Conservation (phyloP, 1,140 invertebrate genomes). For the Penaeus vannamei region DNA sequence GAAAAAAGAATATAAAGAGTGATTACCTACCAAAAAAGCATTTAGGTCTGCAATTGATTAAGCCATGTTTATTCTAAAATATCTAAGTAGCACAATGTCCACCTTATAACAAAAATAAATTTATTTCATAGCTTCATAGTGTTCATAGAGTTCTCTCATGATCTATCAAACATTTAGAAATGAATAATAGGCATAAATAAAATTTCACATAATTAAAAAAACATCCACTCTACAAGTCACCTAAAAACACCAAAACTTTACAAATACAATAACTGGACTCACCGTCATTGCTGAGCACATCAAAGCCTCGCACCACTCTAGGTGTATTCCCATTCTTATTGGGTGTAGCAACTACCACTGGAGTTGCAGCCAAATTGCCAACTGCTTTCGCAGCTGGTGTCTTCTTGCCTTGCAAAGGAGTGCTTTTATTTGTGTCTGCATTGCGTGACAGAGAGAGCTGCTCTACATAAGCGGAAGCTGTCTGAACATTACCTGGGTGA, state of each 20-base stretch:
- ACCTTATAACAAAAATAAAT: too few species aligned
- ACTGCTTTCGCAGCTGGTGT: neutral
- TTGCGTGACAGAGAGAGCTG: constrained; percentile 43
- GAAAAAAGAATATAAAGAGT: too few species aligned
- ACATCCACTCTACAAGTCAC: too few species aligned
- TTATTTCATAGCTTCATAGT: too few species aligned
- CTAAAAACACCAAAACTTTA: neutral
- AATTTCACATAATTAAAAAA: too few species aligned
- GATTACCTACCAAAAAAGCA: too few species aligned
- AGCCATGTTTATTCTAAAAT: too few species aligned
- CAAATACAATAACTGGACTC: constrained; percentile 1
- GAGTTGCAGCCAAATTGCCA: neutral
- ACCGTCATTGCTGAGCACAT: constrained; percentile 28
- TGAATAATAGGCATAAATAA: too few species aligned
- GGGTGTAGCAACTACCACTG: constrained; percentile 40
- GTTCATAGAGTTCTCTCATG: too few species aligned
- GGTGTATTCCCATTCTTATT: constrained; percentile 2
- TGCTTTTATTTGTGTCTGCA: neutral
- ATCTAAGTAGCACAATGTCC: too few species aligned
- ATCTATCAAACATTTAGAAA: too few species aligned
- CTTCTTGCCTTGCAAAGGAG: neutral
- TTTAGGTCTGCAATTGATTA: too few species aligned
- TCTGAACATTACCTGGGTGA: neutral
- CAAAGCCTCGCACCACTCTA: constrained; percentile 44
- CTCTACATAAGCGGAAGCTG: constrained; percentile 27